phyloP scores from a whole-genome alignment of 2,888 invertebrate genomes.

The Petrolisthes manimaculis region DNA sequence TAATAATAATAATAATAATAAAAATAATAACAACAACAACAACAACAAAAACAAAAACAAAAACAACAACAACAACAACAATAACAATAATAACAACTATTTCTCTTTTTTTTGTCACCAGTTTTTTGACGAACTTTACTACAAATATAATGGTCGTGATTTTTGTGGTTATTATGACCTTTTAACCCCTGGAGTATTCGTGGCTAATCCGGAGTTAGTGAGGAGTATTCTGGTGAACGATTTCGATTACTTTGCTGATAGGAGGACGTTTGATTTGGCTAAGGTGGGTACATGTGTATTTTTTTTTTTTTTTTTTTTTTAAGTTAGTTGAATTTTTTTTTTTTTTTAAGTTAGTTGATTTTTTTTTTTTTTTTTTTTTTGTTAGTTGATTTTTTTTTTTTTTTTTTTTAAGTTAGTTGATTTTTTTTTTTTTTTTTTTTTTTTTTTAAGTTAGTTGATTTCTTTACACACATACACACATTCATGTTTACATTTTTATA shows the following conservation, averaged over 20 bases:
- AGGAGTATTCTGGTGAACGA: slow-evolving; percentile 56
- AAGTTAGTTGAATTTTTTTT: not conserved
- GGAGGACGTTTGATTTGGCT: slow-evolving; percentile 54
- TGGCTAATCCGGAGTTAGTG: slow-evolving; percentile 62
- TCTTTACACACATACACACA: too few species aligned
- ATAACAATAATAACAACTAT: not conserved
- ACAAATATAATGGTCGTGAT: slow-evolving; percentile 56
- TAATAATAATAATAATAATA: slow-evolving; percentile 14
- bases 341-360: not conserved
- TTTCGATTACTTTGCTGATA: slow-evolving; percentile 58
- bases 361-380: not conserved
- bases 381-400: not conserved
- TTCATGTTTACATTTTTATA: too few species aligned
- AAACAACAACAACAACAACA: not conserved
- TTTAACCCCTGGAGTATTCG: slow-evolving; percentile 52
- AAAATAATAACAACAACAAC: too few species aligned
- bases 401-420: not conserved
- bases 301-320: not conserved
- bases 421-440: not conserved
- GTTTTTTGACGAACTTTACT: slow-evolving; percentile 62
- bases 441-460: not conserved
- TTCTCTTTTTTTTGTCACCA: slow-evolving; percentile 14
- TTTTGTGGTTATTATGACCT: slow-evolving; percentile 64
- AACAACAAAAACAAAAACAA: too few species aligned
- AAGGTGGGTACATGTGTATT: slow-evolving; percentile 32